Base-by-base conservation (phyloP, 2,797 vertebrate genomes). In the Varecia variegata region DNA sequence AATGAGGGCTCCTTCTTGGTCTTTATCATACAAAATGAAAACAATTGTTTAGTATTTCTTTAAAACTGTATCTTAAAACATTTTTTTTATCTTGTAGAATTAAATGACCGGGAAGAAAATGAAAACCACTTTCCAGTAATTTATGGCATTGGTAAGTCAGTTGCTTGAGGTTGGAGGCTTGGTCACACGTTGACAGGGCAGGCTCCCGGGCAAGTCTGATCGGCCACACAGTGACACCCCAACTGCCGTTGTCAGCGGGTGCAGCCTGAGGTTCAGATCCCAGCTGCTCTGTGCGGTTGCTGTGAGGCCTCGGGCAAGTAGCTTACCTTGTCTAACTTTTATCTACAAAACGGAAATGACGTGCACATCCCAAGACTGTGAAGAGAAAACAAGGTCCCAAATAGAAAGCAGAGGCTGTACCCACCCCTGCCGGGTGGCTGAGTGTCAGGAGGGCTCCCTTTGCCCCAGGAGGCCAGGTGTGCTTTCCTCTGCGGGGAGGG, bases 121-220 rank as follows among this genome's bases (percentile, higher is more conserved):
- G 99, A 99, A 88, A 98, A 94, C 95, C 99, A 99, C 96, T 99
- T 99, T 93, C 99, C 99, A 3, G 77, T 99, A 35, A 98, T 99
- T 73, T 99, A 99, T 97, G 99, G 99, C 98, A 99, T 99, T 97
- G 99, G 99, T 99, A 98, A 98, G 98, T 98, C 32, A 92, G 92
- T 3, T 9, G 38, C 23, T 45, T 45, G 43, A 47, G 50, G 18
- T 2, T 77, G 27, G 50, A 62, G 68, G 56, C 38, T 14, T 60
- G 58, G 70, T n/a, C 50, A 13, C n/a, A 3, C 0, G 23, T 5
- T 38, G n/a, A 47, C 5, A 17, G 6, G 76, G 76, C 18, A 20
- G 85, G 82, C 43, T n/a, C 25, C 0, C 1, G 21, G 67, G 14
- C 35, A 40, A 65, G 32, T 76, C 58, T 3, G 0, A 13, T 0